phyloP scores from a whole-genome alignment of 2,888 invertebrate genomes.

The Amblyjoppa proteus region DNA sequence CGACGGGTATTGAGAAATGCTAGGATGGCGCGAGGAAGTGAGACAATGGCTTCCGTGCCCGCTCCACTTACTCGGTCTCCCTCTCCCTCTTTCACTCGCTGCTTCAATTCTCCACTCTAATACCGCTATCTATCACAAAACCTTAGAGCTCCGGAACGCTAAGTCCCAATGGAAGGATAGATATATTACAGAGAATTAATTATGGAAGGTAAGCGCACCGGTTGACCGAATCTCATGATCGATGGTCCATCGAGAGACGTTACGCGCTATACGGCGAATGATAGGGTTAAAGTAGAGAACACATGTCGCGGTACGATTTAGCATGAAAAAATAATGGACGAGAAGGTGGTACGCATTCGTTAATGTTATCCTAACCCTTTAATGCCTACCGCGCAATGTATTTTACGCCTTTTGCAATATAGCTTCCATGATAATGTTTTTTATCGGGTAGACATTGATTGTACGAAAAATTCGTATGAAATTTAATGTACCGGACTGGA shows the following conservation, averaged over 20 bases:
- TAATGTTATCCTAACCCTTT: not conserved
- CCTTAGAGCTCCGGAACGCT: constrained; percentile 40
- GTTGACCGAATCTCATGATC: constrained; percentile 44
- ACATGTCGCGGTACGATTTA: not conserved
- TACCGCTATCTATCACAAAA: constrained; percentile 62
- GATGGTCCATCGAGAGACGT: constrained; percentile 2
- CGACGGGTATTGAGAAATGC: constrained; percentile 46
- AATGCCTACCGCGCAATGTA: not conserved
- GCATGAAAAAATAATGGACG: not conserved
- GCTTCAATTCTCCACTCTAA: constrained; percentile 59
- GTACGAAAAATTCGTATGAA: not conserved
- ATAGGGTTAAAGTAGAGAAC: not conserved
- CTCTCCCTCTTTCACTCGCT: not conserved
- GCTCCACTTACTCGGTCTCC: constrained; percentile 18
- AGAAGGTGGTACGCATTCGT: not conserved
- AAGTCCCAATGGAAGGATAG: constrained; percentile 15
- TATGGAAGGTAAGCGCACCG: constrained; percentile 24
- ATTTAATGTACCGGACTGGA: no score
- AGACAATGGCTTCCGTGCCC: constrained; percentile 73
- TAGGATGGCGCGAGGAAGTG: constrained; percentile 72
- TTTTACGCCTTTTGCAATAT: not conserved
- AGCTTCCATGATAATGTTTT: not conserved
- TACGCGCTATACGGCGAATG: not conserved
- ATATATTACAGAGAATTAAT: constrained; percentile 47
- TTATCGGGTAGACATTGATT: not conserved